Conservation (phyloP, 2,113 vertebrate species). For the Zosterops lateralis region DNA sequence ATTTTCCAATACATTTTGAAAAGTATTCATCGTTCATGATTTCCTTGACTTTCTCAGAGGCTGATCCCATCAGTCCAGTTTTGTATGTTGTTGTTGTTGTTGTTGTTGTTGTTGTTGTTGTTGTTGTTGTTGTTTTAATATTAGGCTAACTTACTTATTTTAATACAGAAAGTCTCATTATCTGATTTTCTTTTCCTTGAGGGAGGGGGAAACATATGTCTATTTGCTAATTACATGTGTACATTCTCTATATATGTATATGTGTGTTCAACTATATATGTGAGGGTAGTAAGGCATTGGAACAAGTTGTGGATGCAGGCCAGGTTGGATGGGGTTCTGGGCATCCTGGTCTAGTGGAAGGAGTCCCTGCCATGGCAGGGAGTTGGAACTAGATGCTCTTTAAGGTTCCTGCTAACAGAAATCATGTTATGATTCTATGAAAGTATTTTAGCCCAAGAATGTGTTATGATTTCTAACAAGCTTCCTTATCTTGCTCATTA, state of each 20-base stretch:
- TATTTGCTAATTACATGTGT: neutral
- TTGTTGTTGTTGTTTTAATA: neutral
- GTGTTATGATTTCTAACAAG: neutral
- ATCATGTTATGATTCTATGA: neutral
- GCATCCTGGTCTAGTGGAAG: neutral
- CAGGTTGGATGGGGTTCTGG: neutral
- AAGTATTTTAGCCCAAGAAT: neutral
- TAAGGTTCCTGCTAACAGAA: neutral
- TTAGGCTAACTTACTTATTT: neutral
- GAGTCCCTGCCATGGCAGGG: neutral
- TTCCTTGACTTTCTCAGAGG: neutral
- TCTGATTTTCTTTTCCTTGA: neutral
- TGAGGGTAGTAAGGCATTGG: neutral
- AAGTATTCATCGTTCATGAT: neutral
- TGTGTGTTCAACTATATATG: neutral
- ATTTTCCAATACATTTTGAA: neutral
- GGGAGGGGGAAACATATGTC: fast-evolving
- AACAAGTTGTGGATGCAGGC: neutral
- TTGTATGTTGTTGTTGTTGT: neutral
- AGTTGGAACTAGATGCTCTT: neutral
- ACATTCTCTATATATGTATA: fast-evolving
- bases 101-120: neutral
- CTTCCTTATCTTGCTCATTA: neutral
- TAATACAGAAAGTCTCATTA: neutral
- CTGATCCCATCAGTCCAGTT: neutral